These are phyloP conservation scores for Sympetrum striolatum DNA, from an alignment of 2,888 invertebrate genomes.

Conservation along the genomic window DNA sequence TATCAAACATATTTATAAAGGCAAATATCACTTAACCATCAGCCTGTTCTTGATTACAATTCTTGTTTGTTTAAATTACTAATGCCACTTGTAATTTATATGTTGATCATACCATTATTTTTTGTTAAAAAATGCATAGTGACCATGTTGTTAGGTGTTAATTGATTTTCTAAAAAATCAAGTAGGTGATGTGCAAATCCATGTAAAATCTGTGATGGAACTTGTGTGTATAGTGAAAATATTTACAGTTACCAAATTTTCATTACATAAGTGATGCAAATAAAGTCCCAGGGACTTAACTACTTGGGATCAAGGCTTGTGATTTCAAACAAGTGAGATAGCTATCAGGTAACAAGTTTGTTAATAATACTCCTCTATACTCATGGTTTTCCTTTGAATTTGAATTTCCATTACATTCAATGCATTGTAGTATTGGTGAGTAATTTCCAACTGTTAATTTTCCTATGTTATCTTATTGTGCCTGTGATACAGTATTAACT, in stretches of 20 bases:
- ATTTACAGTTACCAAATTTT: conserved; percentile 26
- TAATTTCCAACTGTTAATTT: not conserved
- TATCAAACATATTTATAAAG: not conserved
- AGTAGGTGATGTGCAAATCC: not conserved
- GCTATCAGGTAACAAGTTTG: not conserved
- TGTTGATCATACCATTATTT: not conserved
- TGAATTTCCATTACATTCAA: not conserved
- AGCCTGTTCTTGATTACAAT: not conserved
- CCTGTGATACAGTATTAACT: conserved; percentile 36
- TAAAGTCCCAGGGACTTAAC: conserved; percentile 1
- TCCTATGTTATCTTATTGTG: not conserved
- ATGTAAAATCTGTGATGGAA: conserved; percentile 30
- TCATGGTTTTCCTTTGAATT: not conserved
- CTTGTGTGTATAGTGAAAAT: conserved; percentile 14
- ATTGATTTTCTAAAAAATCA: not conserved
- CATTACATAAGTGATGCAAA: conserved; percentile 22
- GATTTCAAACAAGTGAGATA: conserved; percentile 25
- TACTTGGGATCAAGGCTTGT: conserved; percentile 37
- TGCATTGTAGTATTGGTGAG: not conserved
- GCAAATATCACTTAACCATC: not conserved
- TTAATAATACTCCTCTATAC: not conserved
- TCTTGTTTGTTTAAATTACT: not conserved
- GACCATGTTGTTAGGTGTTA: not conserved
- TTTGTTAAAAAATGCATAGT: not conserved
- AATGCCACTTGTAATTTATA: not conserved